Evolutionary conservation across 37 sponge, comb jelly and placozoan species (phyloP).

Genomic region (Crambe crambe): DNA sequence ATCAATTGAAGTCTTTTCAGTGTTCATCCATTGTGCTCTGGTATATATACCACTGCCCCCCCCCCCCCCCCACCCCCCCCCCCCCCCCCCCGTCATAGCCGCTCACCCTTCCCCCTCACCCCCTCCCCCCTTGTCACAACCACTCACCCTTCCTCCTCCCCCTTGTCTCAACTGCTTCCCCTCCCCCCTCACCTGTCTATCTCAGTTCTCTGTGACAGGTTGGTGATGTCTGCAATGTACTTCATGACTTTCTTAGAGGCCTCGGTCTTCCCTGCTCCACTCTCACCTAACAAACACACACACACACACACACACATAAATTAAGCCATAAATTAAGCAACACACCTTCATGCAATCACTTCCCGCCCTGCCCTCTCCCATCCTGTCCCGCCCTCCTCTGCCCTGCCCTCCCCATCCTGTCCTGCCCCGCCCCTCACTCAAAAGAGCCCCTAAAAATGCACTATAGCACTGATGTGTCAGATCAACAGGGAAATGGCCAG

Average conservation of each 20-base stretch:
- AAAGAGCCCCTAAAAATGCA: no score
- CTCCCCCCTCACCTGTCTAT: conserved; percentile 62
- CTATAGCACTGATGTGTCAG: no score
- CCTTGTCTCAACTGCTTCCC: no score
- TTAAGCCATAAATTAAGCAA: neutral
- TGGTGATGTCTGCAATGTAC: conserved; percentile 70
- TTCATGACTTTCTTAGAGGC: conserved; percentile 84
- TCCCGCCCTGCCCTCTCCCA: no score
- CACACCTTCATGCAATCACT: no score
- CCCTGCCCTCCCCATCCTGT: no score
- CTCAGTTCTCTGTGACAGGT: conserved; percentile 33
- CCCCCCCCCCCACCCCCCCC: neutral
- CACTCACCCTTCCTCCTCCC: neutral
- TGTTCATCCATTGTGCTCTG: no score
- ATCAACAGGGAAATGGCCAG: no score
- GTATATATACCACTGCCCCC: no score
- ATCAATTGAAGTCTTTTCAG: no score
- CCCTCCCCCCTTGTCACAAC: neutral
- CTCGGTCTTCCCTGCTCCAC: conserved; percentile 87
- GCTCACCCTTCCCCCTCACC: neutral
- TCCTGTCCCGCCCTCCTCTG: no score
- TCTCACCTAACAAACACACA: conserved; percentile 47
- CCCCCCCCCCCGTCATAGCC: neutral
- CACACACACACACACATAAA: conserved; percentile 14
- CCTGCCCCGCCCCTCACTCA: no score